These are phyloP conservation scores for Melanogrammus aeglefinus DNA, from an alignment of 2,797 vertebrate species.

Conservation along the genomic window DNA sequence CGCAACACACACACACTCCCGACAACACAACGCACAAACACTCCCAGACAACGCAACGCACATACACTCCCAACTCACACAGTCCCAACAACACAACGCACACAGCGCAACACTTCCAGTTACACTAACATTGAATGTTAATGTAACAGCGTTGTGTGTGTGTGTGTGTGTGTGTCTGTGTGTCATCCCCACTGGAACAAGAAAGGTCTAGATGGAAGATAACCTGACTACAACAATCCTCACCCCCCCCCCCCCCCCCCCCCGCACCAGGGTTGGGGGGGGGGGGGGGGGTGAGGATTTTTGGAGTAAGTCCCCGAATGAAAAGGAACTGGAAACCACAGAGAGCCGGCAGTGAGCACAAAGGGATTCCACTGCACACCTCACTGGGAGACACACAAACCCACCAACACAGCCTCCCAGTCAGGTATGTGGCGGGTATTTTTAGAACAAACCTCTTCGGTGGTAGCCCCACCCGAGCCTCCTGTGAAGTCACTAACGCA, in stretches of 20 bases:
- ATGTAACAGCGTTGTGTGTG: no score
- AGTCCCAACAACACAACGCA: no score
- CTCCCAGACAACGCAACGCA: conserved; percentile 19
- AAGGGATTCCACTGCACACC: conserved; percentile 68
- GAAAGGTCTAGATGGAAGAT: no score
- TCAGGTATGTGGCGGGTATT: no score
- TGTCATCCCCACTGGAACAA: conserved; percentile 55
- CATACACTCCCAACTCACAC: neutral
- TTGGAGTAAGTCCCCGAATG: conserved; percentile 52
- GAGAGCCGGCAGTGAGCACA: conserved; percentile 59
- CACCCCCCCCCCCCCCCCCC: no score
- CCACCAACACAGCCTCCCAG: no score
- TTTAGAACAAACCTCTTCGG: no score
- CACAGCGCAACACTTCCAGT: no score
- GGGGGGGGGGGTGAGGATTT: conserved; percentile 33
- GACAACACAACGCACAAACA: conserved; percentile 27
- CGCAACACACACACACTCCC: conserved; percentile 13
- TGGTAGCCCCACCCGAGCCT: no score
- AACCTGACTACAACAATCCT: no score
- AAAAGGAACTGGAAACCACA: conserved; percentile 61
- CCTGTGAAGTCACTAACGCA: no score
- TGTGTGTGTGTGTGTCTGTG: conserved; percentile 16
- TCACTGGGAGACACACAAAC: conserved; percentile 21
- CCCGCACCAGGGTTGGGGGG: conserved; percentile 27
- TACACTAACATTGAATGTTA: no score